These are phyloP conservation scores for Baronia brevicornis DNA, from an alignment of 2,888 invertebrate species.

Conservation along the genomic window DNA sequence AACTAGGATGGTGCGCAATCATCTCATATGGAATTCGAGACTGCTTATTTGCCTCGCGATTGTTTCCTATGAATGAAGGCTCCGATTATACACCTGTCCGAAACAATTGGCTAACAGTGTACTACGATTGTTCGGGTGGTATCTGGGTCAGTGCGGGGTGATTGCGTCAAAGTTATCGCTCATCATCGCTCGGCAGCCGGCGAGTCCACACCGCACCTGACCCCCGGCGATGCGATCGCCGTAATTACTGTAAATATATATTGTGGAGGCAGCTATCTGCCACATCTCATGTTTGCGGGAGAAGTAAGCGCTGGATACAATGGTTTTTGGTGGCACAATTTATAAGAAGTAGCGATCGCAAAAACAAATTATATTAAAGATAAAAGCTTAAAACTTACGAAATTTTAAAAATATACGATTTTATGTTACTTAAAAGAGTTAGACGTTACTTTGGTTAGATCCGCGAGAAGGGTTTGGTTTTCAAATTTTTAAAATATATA, in stretches of 20 bases:
- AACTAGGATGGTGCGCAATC: no score
- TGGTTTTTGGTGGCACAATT: slow-evolving; percentile 8
- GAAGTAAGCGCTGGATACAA: slow-evolving; percentile 35
- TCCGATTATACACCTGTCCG: slow-evolving; percentile 7
- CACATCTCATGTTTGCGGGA: slow-evolving; percentile 29
- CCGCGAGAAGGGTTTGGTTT: no score
- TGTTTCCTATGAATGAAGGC: slow-evolving; percentile 2
- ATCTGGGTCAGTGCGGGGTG: slow-evolving; percentile 21
- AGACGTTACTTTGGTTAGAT: no score
- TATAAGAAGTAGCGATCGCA: slow-evolving; percentile 9
- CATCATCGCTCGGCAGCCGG: slow-evolving; percentile 21
- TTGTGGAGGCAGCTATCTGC: slow-evolving; percentile 29
- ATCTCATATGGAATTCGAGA: no score
- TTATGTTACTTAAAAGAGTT: no score
- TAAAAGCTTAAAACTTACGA: no score
- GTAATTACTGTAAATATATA: slow-evolving; percentile 56
- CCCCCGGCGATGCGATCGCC: slow-evolving; percentile 36
- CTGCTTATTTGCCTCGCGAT: no score
- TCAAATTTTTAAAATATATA: no score
- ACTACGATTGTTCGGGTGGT: slow-evolving; percentile 6
- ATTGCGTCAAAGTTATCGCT: slow-evolving; percentile 18
- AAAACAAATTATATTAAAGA: no score
- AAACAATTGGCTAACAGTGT: slow-evolving; percentile 7
- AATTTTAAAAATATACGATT: no score
- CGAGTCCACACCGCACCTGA: slow-evolving; percentile 27